Conservation (phyloP, 1,140 invertebrate species). For the Cotesia vestalis region DNA sequence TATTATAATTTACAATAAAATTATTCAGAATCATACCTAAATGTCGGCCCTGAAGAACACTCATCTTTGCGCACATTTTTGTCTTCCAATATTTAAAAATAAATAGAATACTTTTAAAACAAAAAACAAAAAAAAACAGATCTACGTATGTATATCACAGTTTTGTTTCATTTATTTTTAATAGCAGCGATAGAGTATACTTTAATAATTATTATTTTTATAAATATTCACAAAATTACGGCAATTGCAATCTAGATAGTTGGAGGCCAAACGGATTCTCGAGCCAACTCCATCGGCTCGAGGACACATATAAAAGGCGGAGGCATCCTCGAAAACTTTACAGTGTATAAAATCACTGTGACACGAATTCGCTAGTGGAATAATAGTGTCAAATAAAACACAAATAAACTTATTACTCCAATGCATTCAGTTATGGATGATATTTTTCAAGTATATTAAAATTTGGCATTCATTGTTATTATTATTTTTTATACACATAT, state of each 20-base stretch:
- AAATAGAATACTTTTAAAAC: no score
- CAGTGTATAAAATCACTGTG: background rate
- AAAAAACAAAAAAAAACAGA: background rate
- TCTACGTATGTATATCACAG: background rate
- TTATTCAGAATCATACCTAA: conserved; percentile 55
- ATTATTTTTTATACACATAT: background rate
- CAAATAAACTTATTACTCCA: conserved; percentile 5
- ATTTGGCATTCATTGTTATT: background rate
- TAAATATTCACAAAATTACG: conserved; percentile 11
- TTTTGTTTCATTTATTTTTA: background rate
- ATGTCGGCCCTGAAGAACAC: conserved; percentile 63
- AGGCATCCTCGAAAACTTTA: conserved; percentile 23
- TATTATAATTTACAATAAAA: conserved; percentile 2
- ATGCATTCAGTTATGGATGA: conserved; percentile 3
- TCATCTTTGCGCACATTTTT: conserved; percentile 64
- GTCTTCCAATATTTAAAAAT: conserved; percentile 1
- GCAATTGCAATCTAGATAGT: conserved; percentile 35
- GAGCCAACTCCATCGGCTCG: conserved; percentile 37
- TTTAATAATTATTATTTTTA: conserved; percentile 9
- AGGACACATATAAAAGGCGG: conserved; percentile 29
- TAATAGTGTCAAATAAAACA: conserved; percentile 2
- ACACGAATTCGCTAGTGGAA: conserved; percentile 17
- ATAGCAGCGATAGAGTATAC: background rate
- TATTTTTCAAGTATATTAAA: background rate
- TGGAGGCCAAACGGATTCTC: conserved; percentile 32